phyloP scores from a whole-genome alignment of 2,113 vertebrate genomes.

The Sceloporus undulatus region DNA sequence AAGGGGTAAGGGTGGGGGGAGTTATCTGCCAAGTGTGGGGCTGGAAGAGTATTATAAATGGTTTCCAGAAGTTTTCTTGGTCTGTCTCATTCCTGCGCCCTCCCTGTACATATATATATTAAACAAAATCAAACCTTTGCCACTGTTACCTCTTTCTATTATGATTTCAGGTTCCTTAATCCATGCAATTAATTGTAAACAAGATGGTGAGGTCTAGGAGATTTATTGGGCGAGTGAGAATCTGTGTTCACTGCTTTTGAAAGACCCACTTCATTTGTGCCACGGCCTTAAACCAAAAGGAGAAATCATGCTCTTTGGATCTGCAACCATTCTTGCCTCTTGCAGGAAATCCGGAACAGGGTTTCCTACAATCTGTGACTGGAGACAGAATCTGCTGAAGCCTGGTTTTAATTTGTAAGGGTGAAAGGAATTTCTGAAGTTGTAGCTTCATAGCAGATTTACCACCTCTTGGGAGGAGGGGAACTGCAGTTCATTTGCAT shows the following conservation, averaged over 20 bases:
- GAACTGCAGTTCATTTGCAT: constrained; percentile 10
- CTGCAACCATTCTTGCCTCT: constrained; percentile 68
- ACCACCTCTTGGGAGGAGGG: neutral
- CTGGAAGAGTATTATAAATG: constrained; percentile 70
- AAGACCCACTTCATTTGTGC: neutral
- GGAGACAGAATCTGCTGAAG: constrained; percentile 71
- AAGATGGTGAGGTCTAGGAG: neutral
- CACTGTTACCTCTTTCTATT: constrained; percentile 26
- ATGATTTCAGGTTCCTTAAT: neutral
- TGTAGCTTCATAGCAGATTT: neutral
- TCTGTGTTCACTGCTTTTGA: neutral
- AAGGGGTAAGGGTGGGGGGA: constrained; percentile 44
- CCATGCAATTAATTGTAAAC: neutral
- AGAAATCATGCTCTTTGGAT: neutral
- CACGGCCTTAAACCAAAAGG: neutral
- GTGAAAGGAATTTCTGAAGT: neutral
- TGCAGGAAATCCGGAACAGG: constrained; percentile 82
- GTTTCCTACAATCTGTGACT: constrained; percentile 78
- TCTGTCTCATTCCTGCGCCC: neutral
- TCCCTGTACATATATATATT: neutral
- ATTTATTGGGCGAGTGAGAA: neutral
- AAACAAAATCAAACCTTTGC: constrained; percentile 30
- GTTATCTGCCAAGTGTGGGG: constrained; percentile 77
- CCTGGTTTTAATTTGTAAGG: constrained; percentile 31
- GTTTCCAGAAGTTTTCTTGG: constrained; percentile 74